phyloP scores from a whole-genome alignment of 2,797 vertebrate genomes.

The Gobionotothen gibberifrons region DNA sequence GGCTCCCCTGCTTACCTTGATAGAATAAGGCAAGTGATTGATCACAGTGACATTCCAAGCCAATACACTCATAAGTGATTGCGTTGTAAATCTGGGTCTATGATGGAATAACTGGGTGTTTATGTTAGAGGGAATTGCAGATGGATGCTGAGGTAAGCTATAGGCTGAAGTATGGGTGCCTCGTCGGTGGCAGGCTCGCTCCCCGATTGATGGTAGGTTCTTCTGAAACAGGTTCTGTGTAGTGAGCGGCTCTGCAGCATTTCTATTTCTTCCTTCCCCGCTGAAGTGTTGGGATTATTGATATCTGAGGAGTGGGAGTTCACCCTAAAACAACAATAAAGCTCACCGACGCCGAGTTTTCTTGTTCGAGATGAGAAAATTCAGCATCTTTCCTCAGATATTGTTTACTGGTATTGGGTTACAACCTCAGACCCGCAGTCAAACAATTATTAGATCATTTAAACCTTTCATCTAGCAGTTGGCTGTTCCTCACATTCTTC shows the following conservation, averaged over 20 bases:
- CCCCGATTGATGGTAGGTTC: slow-evolving; percentile 70
- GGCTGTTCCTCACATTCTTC: not conserved
- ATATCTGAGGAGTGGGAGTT: slow-evolving; percentile 46
- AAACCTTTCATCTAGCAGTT: slow-evolving; percentile 5
- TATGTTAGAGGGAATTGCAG: slow-evolving; percentile 79
- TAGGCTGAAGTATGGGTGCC: slow-evolving; percentile 71
- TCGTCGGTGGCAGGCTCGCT: slow-evolving; percentile 35
- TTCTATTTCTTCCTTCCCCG: slow-evolving; percentile 32
- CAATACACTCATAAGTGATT: slow-evolving; percentile 86
- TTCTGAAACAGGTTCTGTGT: slow-evolving; percentile 46
- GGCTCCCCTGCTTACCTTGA: slow-evolving; percentile 80
- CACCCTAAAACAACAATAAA: slow-evolving; percentile 52
- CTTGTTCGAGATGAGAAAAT: slow-evolving; percentile 40
- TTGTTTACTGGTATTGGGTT: slow-evolving; percentile 23
- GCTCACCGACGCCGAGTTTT: slow-evolving; percentile 27
- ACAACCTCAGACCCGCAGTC: slow-evolving; percentile 13
- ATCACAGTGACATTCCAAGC: slow-evolving; percentile 80
- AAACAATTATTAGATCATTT: slow-evolving; percentile 31
- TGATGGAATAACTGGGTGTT: slow-evolving; percentile 83
- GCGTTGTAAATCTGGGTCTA: slow-evolving; percentile 83
- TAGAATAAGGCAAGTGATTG: slow-evolving; percentile 84
- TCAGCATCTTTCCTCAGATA: slow-evolving; percentile 25
- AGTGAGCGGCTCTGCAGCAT: slow-evolving; percentile 49
- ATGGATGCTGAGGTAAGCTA: slow-evolving; percentile 82
- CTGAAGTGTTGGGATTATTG: slow-evolving; percentile 43